These are phyloP conservation scores for Phania funesta DNA, from an alignment of 2,888 invertebrate genomes.

Conservation along the genomic window DNA sequence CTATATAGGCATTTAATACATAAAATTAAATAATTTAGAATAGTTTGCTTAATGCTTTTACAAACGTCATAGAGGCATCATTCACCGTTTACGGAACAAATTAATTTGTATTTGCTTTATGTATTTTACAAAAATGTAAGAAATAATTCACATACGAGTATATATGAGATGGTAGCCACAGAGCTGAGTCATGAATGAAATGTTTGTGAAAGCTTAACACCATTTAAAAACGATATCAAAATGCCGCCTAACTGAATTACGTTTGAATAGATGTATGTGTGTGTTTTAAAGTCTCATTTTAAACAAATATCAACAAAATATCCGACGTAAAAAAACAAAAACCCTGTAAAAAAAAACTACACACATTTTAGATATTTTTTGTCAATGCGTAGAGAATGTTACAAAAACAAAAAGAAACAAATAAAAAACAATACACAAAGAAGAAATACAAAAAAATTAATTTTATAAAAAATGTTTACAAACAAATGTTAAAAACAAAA, in stretches of 20 bases:
- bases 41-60: too few species aligned
- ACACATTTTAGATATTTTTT: slow-evolving; percentile 21
- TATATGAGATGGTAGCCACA: too few species aligned
- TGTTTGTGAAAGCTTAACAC: neutral
- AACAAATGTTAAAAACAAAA: too few species aligned
- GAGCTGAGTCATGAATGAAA: slow-evolving; percentile 49
- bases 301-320: slow-evolving; percentile 32
- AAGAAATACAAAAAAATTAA: neutral
- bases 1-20: too few species aligned
- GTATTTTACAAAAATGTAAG: too few species aligned
- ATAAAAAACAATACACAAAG: slow-evolving; percentile 14
- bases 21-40: too few species aligned
- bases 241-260: slow-evolving; percentile 23
- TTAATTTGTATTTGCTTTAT: too few species aligned
- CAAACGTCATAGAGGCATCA: too few species aligned
- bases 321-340: slow-evolving; percentile 3
- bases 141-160: too few species aligned
- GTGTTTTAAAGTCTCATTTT: slow-evolving; percentile 14
- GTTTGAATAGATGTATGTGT: neutral
- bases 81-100: too few species aligned
- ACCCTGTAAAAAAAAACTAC: neutral
- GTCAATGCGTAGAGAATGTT: slow-evolving; percentile 35
- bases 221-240: slow-evolving; percentile 20
- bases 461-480: neutral
- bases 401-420: slow-evolving; percentile 4